Conservation (phyloP, 2,797 vertebrate species). For the Balearica regulorum region DNA sequence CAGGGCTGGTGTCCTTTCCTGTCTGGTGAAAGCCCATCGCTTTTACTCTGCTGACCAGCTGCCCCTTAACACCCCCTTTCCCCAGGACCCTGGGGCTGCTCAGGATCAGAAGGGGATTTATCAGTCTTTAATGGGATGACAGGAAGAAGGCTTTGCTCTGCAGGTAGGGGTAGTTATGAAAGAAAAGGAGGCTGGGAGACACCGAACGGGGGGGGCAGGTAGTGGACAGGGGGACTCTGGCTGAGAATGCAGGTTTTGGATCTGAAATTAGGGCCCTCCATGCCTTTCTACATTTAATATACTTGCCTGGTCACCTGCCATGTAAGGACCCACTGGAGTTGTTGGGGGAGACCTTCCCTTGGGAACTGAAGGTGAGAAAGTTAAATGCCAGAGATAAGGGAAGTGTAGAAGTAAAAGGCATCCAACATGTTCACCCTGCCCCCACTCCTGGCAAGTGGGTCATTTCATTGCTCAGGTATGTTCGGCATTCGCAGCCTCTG, state of each 20-base stretch:
- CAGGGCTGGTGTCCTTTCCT: background rate
- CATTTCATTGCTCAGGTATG: slow-evolving; percentile 44
- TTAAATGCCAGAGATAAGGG: slow-evolving; percentile 49
- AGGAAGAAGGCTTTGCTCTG: background rate
- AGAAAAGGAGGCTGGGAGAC: background rate
- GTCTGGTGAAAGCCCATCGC: background rate
- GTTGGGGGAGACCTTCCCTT: background rate
- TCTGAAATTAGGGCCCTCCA: background rate
- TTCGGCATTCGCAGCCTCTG: background rate
- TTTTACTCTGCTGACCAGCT: background rate
- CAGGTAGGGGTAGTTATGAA: background rate
- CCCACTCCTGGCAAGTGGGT: background rate
- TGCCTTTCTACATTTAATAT: background rate
- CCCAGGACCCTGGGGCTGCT: background rate
- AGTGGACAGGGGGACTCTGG: background rate
- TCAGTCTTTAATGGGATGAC: background rate
- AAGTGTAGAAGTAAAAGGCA: background rate
- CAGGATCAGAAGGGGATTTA: background rate
- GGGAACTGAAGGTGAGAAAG: slow-evolving; percentile 45
- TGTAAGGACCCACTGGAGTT: background rate
- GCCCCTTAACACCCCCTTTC: background rate
- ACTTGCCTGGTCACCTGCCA: background rate
- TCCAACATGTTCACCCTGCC: background rate
- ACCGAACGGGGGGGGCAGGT: background rate
- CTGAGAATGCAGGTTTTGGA: background rate